Evolutionary conservation across 2,797 vertebrate species (phyloP).

Genomic region (Erethizon dorsatum): DNA sequence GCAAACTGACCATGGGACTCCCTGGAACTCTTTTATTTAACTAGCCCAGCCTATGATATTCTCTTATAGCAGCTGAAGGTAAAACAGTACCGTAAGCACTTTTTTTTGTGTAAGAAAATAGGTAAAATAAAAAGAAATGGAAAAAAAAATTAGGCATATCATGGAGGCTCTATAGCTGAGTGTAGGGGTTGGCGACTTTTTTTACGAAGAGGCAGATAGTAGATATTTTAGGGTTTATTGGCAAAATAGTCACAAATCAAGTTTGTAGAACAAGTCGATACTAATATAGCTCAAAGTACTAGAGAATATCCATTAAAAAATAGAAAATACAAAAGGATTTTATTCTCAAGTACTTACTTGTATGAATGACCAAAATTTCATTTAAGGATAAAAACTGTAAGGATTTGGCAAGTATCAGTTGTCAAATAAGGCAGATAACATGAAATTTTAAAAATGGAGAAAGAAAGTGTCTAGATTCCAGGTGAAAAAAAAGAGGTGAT

Average conservation of each 20-base stretch:
- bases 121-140: neutral
- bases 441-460: conserved; percentile 48
- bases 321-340: neutral
- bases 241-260: neutral
- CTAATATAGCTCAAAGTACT: neutral
- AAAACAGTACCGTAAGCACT: neutral
- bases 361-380: conserved; percentile 11
- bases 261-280: neutral
- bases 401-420: neutral
- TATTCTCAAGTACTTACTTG: neutral
- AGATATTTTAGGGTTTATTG: conserved; percentile 19
- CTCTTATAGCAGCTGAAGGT: neutral
- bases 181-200: neutral
- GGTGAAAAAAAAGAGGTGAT: no score
- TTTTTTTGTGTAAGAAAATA: neutral
- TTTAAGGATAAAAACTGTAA: conserved; percentile 39
- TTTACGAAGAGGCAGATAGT: neutral
- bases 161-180: neutral
- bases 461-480: neutral
- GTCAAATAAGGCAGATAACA: conserved; percentile 11
- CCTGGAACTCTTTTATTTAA: neutral
- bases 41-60: neutral
- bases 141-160: neutral
- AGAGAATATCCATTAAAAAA: conserved; percentile 36
- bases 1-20: neutral